These are phyloP conservation scores for Gasterosteus nipponicus DNA, from an alignment of 2,113 vertebrate species.

Conservation along the genomic window DNA sequence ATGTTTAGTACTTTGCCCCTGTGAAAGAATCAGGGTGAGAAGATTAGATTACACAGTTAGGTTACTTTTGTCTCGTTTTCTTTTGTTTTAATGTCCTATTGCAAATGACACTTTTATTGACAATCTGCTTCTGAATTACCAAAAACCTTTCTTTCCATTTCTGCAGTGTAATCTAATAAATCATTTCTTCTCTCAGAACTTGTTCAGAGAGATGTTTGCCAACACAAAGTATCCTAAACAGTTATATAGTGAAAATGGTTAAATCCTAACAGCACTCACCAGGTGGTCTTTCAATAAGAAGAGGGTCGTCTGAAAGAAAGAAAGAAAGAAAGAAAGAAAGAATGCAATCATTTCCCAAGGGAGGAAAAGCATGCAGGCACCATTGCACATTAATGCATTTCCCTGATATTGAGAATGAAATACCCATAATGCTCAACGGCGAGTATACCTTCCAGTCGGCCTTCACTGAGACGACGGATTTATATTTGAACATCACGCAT, in stretches of 20 bases:
- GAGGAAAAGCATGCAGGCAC: slow-evolving; percentile 36
- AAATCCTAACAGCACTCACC: slow-evolving; percentile 81
- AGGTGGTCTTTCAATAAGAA: slow-evolving; percentile 92
- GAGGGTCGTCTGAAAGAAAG: slow-evolving; percentile 81
- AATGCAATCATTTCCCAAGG: slow-evolving; percentile 40
- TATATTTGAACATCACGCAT: slow-evolving; percentile 8
- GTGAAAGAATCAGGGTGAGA: not conserved
- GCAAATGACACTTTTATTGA: not conserved
- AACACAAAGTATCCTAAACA: not conserved
- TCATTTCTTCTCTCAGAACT: not conserved
- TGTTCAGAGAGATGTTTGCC: not conserved
- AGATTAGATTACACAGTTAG: not conserved
- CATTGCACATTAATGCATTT: slow-evolving; percentile 44
- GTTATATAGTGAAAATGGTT: not conserved
- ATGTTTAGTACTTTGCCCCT: not conserved
- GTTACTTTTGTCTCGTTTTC: not conserved
- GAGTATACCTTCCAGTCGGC: slow-evolving; percentile 35
- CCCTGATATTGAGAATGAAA: slow-evolving; percentile 37
- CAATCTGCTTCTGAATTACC: not conserved
- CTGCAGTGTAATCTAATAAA: not conserved
- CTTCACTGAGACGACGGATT: slow-evolving; percentile 7
- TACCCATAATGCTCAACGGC: slow-evolving; percentile 9
- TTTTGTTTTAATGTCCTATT: not conserved
- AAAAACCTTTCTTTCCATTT: not conserved
- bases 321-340: slow-evolving; percentile 70